Percentiles rank a stretch among this genome's conserved stretches.
Evolutionary conservation across 1,140 invertebrate genomes (phyloP).

Genomic region (Dendroctonus valens): DNA sequence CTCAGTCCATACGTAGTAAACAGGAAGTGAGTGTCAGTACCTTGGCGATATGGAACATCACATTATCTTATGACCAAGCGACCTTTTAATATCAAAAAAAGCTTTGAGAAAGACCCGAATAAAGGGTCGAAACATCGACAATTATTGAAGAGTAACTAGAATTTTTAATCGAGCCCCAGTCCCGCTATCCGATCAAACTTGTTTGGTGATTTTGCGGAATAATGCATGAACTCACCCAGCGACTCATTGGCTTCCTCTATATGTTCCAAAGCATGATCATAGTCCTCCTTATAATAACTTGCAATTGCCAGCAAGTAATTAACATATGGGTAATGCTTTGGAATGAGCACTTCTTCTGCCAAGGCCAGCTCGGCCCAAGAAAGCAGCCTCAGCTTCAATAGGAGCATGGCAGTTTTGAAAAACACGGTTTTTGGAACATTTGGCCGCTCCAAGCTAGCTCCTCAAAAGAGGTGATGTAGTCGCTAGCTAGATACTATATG

Average conservation of each 20-base stretch:
- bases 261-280: conserved; percentile 43
- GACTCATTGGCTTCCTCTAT: conserved; percentile 36
- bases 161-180: no score
- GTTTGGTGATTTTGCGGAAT: no score
- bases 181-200: no score
- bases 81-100: background rate
- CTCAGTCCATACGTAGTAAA: no score
- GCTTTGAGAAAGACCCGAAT: conserved; percentile 13
- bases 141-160: background rate
- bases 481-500: conserved; percentile 12
- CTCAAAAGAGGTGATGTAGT: conserved; percentile 36
- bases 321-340: conserved; percentile 32
- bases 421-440: conserved; percentile 40
- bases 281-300: conserved; percentile 37
- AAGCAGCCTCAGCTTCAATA: conserved; percentile 42
- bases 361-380: conserved; percentile 41
- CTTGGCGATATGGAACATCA: no score
- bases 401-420: conserved; percentile 38
- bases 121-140: conserved; percentile 6
- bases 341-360: conserved; percentile 30
- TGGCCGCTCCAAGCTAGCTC: conserved; percentile 41
- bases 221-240: conserved; percentile 27
- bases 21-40: no score
- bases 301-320: conserved; percentile 45
- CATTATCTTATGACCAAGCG: no score